Evolutionary conservation across 2,113 vertebrate genomes (phyloP).

Genomic region (Zosterops hypoxanthus): DNA sequence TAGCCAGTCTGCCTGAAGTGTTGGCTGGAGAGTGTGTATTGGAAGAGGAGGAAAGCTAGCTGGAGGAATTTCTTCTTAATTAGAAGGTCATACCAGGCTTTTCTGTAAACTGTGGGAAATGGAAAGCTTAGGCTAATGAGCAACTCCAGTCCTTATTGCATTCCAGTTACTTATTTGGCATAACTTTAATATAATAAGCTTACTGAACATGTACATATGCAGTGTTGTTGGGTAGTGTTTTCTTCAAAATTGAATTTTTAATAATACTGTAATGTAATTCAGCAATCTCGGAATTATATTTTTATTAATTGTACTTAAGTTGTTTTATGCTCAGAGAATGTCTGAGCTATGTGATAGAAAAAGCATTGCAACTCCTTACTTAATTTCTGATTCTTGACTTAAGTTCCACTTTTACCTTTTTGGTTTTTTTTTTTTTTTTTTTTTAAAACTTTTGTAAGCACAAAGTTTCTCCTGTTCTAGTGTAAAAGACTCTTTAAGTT

Average conservation of each 20-base stretch:
- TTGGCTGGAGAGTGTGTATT: background rate
- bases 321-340: background rate
- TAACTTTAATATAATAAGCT: background rate
- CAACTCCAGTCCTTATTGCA: background rate
- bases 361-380: background rate
- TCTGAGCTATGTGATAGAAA: background rate
- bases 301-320: background rate
- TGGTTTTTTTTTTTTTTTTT: background rate
- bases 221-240: background rate
- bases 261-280: background rate
- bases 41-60: background rate
- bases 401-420: background rate
- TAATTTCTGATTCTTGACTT: background rate
- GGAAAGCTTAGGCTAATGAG: background rate
- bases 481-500: too few species aligned
- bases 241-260: background rate
- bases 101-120: slow-evolving; percentile 1
- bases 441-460: too few species aligned
- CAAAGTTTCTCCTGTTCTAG: too few species aligned
- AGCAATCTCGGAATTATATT: background rate
- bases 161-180: background rate
- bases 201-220: background rate
- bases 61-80: slow-evolving; percentile 20
- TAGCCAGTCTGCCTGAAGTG: background rate
- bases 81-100: background rate